Percentiles rank a stretch among this genome's conserved stretches.
Evolutionary conservation across 2,888 invertebrate species (phyloP).

Genomic region (Sycophila texana): DNA sequence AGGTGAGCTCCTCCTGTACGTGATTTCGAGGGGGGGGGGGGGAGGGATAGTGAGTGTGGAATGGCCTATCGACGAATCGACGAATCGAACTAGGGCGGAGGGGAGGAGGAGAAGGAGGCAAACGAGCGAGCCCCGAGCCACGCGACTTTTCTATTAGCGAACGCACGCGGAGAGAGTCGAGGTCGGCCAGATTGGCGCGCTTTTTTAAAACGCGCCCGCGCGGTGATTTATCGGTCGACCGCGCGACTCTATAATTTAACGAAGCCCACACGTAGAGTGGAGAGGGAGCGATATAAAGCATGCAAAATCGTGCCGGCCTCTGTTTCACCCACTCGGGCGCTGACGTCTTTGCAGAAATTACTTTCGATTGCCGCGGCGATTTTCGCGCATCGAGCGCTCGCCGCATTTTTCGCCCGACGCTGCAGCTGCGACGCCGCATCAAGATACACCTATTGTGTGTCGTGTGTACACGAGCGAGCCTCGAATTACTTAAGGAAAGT

Average conservation of each 20-base stretch:
- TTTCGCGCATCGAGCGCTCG: slow-evolving; percentile 16
- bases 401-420: slow-evolving; percentile 25
- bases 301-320: slow-evolving; percentile 51
- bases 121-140: slow-evolving; percentile 11
- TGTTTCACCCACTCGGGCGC: slow-evolving; percentile 35
- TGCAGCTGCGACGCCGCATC: slow-evolving; percentile 22
- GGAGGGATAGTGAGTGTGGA: background rate
- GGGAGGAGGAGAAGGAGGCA: background rate
- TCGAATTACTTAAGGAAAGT: slow-evolving; percentile 42
- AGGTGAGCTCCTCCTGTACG: background rate
- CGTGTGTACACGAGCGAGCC: slow-evolving; percentile 16
- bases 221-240: slow-evolving; percentile 51
- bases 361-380: slow-evolving; percentile 48
- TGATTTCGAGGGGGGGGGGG: slow-evolving; percentile 5
- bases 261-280: slow-evolving; percentile 16
- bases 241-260: slow-evolving; percentile 48
- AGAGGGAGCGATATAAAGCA: slow-evolving; percentile 32
- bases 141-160: slow-evolving; percentile 53
- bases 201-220: slow-evolving; percentile 41
- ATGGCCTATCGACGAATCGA: slow-evolving; percentile 46
- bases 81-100: slow-evolving; percentile 9
- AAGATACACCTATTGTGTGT: slow-evolving; percentile 20
- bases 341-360: slow-evolving; percentile 53
- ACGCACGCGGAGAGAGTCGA: slow-evolving; percentile 1
- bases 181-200: slow-evolving; percentile 32